Percentiles rank a stretch among this genome's conserved stretches.
Conservation (phyloP, 1,140 invertebrate species). For the Stegodyphus mimosarum region DNA sequence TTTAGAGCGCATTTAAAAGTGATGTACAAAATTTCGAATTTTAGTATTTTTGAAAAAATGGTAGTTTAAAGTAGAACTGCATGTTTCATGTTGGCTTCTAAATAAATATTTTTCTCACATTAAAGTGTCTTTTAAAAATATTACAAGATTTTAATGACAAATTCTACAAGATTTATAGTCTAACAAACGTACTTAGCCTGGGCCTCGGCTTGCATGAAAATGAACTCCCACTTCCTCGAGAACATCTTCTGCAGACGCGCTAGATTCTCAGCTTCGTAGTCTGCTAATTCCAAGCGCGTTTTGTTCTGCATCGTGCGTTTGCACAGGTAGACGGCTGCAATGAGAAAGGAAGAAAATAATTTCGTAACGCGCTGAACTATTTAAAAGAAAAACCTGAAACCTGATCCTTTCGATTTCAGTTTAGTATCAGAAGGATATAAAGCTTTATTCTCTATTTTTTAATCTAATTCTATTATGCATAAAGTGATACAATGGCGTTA, state of each 20-base stretch:
- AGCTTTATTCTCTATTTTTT: no score
- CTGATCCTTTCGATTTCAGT: no score
- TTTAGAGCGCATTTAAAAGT: no score
- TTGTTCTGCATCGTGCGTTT: slow-evolving; percentile 99
- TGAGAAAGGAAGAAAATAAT: background rate
- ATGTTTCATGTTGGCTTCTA: no score
- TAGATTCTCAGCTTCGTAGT: slow-evolving; percentile 98
- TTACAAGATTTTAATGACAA: background rate
- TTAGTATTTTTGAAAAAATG: no score
- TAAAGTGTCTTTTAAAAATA: background rate
- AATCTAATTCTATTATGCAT: no score
- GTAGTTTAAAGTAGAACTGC: no score
- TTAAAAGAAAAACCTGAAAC: no score
- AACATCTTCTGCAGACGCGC: slow-evolving; percentile 99
- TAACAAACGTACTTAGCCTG: slow-evolving; percentile 73
- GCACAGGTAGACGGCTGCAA: slow-evolving; percentile 95
- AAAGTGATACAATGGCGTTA: no score
- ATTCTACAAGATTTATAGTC: background rate
- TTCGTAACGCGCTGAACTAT: background rate
- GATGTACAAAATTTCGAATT: no score
- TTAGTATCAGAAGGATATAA: no score
- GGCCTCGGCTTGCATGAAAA: slow-evolving; percentile 93
- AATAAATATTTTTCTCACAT: no score
- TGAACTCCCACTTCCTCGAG: slow-evolving; percentile 99
- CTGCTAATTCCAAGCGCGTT: slow-evolving; percentile 93